Evolutionary conservation across 2,113 vertebrate species (phyloP).

Genomic region (Crotalus horridus): DNA sequence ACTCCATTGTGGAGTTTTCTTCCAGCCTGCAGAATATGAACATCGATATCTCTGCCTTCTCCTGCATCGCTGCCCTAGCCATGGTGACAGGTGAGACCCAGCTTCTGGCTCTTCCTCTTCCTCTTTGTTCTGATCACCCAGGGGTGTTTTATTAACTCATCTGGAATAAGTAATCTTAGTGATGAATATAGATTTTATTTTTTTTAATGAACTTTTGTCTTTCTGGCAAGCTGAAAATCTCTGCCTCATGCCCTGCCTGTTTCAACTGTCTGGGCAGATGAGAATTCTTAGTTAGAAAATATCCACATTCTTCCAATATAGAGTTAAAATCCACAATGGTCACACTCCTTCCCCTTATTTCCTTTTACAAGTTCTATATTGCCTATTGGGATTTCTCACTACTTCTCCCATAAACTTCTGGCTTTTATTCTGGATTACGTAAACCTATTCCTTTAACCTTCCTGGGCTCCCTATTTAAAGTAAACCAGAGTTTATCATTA

Average conservation of each 20-base stretch:
- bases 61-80: conserved; percentile 96
- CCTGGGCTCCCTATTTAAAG: not conserved
- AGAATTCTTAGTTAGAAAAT: not conserved
- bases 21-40: conserved; percentile 98
- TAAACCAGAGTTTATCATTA: not conserved
- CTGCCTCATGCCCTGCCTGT: no score
- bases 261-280: not conserved
- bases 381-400: not conserved
- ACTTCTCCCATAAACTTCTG: not conserved
- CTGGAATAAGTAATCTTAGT: not conserved
- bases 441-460: not conserved
- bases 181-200: not conserved
- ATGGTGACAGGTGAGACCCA: conserved; percentile 95
- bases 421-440: not conserved
- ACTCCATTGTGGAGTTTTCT: conserved; percentile 96
- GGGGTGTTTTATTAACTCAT: not conserved
- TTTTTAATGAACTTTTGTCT: not conserved
- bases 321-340: not conserved
- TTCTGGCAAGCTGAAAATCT: not conserved
- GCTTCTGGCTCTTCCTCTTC: not conserved
- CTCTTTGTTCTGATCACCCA: not conserved
- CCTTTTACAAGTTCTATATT: not conserved
- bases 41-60: conserved; percentile 97
- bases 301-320: not conserved
- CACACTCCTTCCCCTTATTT: not conserved